phyloP scores from a whole-genome alignment of 1,140 invertebrate species.

The Fopius arisanus region DNA sequence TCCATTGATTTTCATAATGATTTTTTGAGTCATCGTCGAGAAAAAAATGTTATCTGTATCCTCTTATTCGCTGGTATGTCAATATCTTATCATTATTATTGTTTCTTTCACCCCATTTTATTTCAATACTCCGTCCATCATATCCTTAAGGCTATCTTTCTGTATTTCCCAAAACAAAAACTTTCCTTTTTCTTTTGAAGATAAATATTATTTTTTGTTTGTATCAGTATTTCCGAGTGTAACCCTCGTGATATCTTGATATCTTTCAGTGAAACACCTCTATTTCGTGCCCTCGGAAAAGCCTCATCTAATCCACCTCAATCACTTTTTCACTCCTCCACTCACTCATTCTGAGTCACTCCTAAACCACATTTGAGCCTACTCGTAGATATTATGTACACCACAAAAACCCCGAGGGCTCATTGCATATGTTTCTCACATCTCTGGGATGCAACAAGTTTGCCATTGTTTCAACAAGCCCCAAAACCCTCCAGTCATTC shows the following conservation, averaged over 20 bases:
- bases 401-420: neutral
- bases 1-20: too few relatives aligned
- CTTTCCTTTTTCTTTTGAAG: too few relatives aligned
- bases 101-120: too few relatives aligned
- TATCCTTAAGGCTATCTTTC: too few relatives aligned
- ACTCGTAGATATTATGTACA: neutral
- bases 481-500: neutral
- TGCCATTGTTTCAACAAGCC: conserved; percentile 44
- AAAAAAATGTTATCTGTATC: too few relatives aligned
- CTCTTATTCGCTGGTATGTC: too few relatives aligned
- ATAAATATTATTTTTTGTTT: neutral
- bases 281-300: neutral
- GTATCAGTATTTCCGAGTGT: neutral
- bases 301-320: neutral
- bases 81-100: too few relatives aligned
- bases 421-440: neutral
- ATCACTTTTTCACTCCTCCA: neutral
- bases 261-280: too few relatives aligned
- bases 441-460: conserved; percentile 50
- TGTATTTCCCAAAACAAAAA: too few relatives aligned
- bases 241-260: too few relatives aligned
- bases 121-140: too few relatives aligned
- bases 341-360: neutral
- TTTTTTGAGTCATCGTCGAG: too few relatives aligned
- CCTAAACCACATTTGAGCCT: neutral